Conservation (phyloP, 2,888 invertebrate genomes). For the Loripinus fragilis region DNA sequence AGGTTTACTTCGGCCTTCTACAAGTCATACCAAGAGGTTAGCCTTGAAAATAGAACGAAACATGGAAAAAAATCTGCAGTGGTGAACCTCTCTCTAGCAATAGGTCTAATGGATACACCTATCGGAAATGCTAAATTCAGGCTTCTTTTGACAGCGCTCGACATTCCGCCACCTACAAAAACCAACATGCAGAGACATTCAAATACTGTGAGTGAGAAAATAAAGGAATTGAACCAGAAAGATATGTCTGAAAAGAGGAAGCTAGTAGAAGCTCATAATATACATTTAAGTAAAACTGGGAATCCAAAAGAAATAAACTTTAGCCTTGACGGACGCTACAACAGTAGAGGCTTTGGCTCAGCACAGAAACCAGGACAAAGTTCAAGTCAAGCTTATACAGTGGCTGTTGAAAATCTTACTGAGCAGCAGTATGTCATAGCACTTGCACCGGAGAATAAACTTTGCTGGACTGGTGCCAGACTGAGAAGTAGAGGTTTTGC, state of each 20-base stretch:
- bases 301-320: background rate
- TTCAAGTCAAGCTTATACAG: slow-evolving; percentile 5
- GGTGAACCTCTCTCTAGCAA: background rate
- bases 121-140: background rate
- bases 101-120: background rate
- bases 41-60: too few relatives aligned
- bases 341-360: background rate
- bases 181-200: background rate
- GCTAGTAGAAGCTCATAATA: background rate
- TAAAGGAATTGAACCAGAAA: background rate
- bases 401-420: too few relatives aligned
- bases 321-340: slow-evolving; percentile 15
- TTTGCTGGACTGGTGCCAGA: background rate
- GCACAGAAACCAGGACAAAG: slow-evolving; percentile 23
- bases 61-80: background rate
- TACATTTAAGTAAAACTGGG: background rate
- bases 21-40: too few relatives aligned
- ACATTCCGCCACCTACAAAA: background rate
- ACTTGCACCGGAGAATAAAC: background rate
- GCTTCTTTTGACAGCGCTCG: background rate
- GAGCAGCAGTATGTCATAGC: background rate
- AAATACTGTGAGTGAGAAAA: background rate
- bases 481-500: slow-evolving; percentile 4
- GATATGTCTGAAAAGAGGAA: slow-evolving; percentile 18
- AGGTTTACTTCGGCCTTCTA: too few relatives aligned